Base-by-base conservation (phyloP, 2,888 invertebrate genomes). In the Troilus luridus region DNA sequence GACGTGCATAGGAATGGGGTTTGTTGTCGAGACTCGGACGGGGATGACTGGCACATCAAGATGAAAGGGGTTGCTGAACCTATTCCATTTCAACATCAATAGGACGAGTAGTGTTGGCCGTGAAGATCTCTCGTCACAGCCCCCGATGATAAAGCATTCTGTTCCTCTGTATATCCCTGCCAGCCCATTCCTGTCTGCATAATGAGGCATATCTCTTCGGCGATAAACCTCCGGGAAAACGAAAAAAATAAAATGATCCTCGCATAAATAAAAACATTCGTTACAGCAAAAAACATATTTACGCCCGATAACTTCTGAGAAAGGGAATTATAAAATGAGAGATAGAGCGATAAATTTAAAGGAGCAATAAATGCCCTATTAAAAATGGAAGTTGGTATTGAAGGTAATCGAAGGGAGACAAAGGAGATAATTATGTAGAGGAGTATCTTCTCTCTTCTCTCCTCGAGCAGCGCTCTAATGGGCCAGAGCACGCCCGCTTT, bases 31-130 rank as follows among this genome's bases (percentile, higher is more conserved):
- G 56, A 11, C n/a, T n/a, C 0, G 19, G 85, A 85, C 14, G 14
- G 56, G 56, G 56, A 85, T 85, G 85, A 85, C 85, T 85, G 56
- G 85, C 85, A 85, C 56, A 85, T 85, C 85, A 10, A 85, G 56
- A 85, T 85, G 56, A 85, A 85, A 85, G 85, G 85, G 56, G 85
- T 85, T 85, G 56, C 85, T 85, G 56, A 85, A 85, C 56, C 85
- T 85, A 85, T 85, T 85, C 56, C 85, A 85, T 85, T 85, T 85
- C 85, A 85, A 85, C 85, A 85, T 85, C 85, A 85, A 85, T 85
- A 85, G 85, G 11, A 85, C 12, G 85, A 85, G 56, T 11, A 85
- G 54, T 56, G 27, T n/a, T n/a, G 21, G 21, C 85, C 85, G 85
- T 85, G 85, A 85, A 85, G 10, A 85, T 58, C 54, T 11, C 56